Percentiles rank a stretch among this genome's conserved stretches.
These are phyloP conservation scores for Macropus fuliginosus DNA, from an alignment of 2,797 vertebrate species.

Conservation along the genomic window DNA sequence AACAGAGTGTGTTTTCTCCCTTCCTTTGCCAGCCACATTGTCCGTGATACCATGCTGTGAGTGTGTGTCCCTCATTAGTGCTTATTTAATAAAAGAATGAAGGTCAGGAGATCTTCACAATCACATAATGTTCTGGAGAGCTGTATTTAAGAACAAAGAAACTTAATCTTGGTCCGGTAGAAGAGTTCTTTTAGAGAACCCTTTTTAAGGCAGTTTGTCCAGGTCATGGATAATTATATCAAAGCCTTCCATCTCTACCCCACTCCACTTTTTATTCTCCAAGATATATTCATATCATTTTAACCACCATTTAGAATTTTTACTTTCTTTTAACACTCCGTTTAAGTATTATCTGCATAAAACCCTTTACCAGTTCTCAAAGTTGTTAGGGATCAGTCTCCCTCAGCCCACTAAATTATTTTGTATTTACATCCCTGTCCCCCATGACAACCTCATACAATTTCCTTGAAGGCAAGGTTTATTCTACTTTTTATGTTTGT, in stretches of 20 bases:
- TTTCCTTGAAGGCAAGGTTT: background rate
- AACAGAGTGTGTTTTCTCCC: background rate
- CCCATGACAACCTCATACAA: background rate
- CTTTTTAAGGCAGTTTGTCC: background rate
- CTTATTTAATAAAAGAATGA: conserved; percentile 2
- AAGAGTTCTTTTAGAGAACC: background rate
- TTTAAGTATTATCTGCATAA: background rate
- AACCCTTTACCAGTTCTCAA: background rate
- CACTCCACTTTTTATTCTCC: background rate
- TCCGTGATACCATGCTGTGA: background rate
- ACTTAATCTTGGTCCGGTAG: background rate
- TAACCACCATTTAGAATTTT: background rate
- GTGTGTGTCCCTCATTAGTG: background rate
- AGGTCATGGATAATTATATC: background rate
- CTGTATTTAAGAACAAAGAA: background rate
- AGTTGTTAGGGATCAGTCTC: background rate
- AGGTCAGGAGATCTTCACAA: background rate
- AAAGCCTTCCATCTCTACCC: background rate
- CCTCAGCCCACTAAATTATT: background rate
- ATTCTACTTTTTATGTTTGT: background rate
- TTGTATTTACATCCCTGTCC: background rate
- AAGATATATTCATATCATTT: background rate
- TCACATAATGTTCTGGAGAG: background rate
- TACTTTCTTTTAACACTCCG: background rate
- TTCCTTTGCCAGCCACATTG: background rate